phyloP scores from a whole-genome alignment of 2,113 vertebrate species.

The Egretta garzetta region DNA sequence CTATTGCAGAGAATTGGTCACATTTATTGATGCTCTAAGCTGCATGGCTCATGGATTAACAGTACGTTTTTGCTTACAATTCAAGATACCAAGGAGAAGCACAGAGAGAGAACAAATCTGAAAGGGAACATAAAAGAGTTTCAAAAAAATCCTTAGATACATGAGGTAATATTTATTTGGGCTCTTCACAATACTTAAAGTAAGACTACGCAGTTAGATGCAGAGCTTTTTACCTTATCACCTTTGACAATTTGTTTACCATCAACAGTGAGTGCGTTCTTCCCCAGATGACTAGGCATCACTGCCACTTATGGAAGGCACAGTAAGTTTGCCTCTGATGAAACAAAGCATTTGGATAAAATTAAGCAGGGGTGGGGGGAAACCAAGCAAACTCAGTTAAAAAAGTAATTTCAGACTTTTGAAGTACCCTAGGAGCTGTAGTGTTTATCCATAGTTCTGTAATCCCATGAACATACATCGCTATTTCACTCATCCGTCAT shows the following conservation, averaged over 20 bases:
- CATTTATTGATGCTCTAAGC: neutral
- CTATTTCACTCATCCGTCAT: neutral
- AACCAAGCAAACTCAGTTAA: neutral
- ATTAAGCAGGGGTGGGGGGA: neutral
- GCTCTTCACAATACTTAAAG: neutral
- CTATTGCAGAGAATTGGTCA: neutral
- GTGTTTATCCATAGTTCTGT: neutral
- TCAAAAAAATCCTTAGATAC: neutral
- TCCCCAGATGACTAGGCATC: neutral
- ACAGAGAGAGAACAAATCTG: neutral
- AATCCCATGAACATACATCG: neutral
- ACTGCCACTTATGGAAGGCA: neutral
- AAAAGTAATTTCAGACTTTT: neutral
- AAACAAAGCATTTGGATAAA: neutral
- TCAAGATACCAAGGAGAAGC: neutral
- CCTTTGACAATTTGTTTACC: neutral
- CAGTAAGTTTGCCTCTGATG: neutral
- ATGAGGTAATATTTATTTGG: neutral
- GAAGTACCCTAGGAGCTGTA: neutral
- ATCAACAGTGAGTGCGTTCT: neutral
- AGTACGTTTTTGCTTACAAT: neutral
- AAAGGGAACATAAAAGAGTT: neutral
- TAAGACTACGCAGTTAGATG: neutral
- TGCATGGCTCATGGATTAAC: constrained; percentile 4
- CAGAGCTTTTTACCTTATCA: neutral